Base-by-base conservation (phyloP, 2,113 vertebrate species). In the Isichthys henryi region DNA sequence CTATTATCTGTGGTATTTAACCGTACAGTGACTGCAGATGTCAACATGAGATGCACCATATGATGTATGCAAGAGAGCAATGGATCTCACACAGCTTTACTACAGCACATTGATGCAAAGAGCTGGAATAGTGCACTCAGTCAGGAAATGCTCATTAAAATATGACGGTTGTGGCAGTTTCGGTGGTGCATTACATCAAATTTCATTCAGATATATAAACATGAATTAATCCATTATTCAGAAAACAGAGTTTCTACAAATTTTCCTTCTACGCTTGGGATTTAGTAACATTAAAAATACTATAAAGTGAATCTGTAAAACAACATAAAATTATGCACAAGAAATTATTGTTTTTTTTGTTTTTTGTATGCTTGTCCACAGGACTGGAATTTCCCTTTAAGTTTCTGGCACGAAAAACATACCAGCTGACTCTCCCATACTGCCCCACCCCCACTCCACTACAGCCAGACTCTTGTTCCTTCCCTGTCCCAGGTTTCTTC, bases 1-100 rank as follows among this genome's bases (percentile, higher is more conserved):
- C n/a, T 83, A 84, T 48, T 82, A 82, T 56, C 88, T 31, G 84
- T 17, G 27, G 5, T 86, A 83, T 66, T 43, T 86, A 53, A 89
- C 52, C 77, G 90, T 85, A 91, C 85, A 90, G 82, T 70, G 46
- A 92, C 53, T 91, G 89, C n/a, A 82, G 21, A 88, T 23, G 7
- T 62, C 15, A 8, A 58, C 27, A 50, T 70, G 35, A 87, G 11
- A 43, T 17, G 21, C 15, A 83, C 1, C 23, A n/a, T 43, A 43
- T 53, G n/a, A 88, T 62, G 35, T 48, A 82, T 82, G 70, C 52
- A 87, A 80, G 74, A 90, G 27, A 31, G n/a, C 35, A 50, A 31
- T 3, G 27, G 27, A 35, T 43, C 27, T 87, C 21, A 50, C 19
- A 80, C n/a, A 39, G 39, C 27, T 21, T 39, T 77, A 46, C 53